Evolutionary conservation across 2,113 vertebrate genomes (phyloP), one percentile per base, ranked within the genome.

Genomic region (Heloderma charlesbogerti): DNA sequence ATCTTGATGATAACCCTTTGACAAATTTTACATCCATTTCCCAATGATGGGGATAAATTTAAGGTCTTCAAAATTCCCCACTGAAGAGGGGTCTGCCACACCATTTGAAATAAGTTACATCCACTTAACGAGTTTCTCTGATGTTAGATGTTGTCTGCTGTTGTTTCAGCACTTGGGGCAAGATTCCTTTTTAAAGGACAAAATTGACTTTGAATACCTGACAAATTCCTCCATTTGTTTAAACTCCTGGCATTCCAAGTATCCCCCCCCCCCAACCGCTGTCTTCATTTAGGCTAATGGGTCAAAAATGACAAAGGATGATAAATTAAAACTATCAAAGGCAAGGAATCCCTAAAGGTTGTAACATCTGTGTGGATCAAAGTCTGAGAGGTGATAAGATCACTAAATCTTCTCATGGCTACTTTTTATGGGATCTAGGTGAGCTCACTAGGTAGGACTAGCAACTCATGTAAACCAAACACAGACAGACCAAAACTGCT

Each of bases 201-300:
- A 86, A 79, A 78, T 80, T 90, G 74, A 79, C 75, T 90, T 69
- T 80, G 84, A 90, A 86, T 86, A 57, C 72, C 84, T 90, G 45
- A 90, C 89, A 86, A 80, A 90, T 79, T 79, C 74, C 74, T 79
- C 51, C 29, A 89, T 90, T 90, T 90, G 84, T 86, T 90, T 90
- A 86, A 90, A 90, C 75, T 86, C 45, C 75, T 57, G 83, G 74
- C 74, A 90, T 90, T 86, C 75, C 83, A 90, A 54, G 43, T 79
- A 90, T 86, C 86, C 71, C 72, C 63, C 72, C 60, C 20, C 51
- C 51, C 51, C 51, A 51, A 51, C 48, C 78, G 71, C 72, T 67
- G 20, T 54, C 72, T 69, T 86, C 45, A 40, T 80, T 90, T 86
- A 86, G 86, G 83, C 74, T 20, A 12, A 67, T 85, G 54, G 82